phyloP scores from a whole-genome alignment of 2,113 vertebrate genomes.

The Paramisgurnus dabryanus region DNA sequence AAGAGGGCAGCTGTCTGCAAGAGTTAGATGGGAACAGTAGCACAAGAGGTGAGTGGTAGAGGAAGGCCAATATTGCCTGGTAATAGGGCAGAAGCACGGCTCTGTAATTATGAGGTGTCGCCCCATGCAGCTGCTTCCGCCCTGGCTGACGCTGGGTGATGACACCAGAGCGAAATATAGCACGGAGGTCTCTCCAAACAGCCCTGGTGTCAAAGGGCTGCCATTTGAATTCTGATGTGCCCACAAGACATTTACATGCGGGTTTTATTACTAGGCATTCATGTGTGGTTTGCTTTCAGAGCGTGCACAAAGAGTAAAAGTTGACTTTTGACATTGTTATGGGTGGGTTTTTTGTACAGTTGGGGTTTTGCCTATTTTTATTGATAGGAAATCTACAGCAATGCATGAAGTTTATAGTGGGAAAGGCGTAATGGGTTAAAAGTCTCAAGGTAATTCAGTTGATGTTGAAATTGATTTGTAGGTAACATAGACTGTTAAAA shows the following conservation, averaged over 20 bases:
- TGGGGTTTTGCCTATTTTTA: background rate
- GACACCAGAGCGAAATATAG: constrained; percentile 50
- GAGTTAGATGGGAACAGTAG: constrained; percentile 11
- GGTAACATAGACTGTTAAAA: too few species aligned
- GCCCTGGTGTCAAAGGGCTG: constrained; percentile 55
- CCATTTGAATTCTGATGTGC: constrained; percentile 56
- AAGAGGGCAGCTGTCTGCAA: constrained; percentile 27
- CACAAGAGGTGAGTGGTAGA: constrained; percentile 46
- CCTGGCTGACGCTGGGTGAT: constrained; percentile 57
- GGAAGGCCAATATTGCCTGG: constrained; percentile 64
- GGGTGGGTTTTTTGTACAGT: background rate
- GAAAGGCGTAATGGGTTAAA: too few species aligned
- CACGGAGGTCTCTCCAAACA: constrained; percentile 55
- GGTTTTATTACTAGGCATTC: constrained; percentile 3
- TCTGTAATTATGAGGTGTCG: constrained; percentile 66
- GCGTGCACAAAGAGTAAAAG: background rate
- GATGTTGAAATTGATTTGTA: background rate
- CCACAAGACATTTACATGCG: constrained; percentile 37
- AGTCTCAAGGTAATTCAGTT: background rate
- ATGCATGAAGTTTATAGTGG: too few species aligned
- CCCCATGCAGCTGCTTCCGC: constrained; percentile 65
- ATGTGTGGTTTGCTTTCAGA: background rate
- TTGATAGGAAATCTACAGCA: background rate
- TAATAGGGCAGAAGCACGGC: constrained; percentile 64
- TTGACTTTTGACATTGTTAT: background rate